Conservation (phyloP, 2,888 invertebrate genomes). For the Chouioia cunea region DNA sequence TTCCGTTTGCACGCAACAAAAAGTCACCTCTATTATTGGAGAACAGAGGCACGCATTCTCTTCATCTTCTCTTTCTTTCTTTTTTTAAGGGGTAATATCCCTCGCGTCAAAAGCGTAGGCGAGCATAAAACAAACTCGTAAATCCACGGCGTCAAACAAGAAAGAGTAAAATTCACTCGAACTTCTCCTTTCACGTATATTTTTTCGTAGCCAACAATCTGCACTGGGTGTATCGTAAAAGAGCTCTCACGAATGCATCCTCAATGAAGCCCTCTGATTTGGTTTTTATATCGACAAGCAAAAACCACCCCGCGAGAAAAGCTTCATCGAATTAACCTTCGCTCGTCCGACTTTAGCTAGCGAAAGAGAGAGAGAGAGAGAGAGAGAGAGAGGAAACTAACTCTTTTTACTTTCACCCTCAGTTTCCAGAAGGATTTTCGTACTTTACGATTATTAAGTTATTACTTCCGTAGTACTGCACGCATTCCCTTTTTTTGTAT, state of each 20-base stretch:
- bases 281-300: constrained; percentile 21
- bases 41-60: not conserved
- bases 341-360: not conserved
- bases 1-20: constrained; percentile 5
- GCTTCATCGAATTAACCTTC: constrained; percentile 8
- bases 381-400: no score
- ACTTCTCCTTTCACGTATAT: constrained; percentile 1
- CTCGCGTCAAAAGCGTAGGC: constrained; percentile 14
- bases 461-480: no score
- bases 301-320: not conserved
- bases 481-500: no score
- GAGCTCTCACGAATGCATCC: constrained; percentile 24
- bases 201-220: constrained; percentile 13
- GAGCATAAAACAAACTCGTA: constrained; percentile 34
- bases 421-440: no score
- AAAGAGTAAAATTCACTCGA: constrained; percentile 17
- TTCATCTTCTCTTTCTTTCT: not conserved
- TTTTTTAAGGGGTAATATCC: not conserved
- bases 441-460: no score
- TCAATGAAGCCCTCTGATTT: constrained; percentile 31
- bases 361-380: no score
- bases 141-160: constrained; percentile 7
- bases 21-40: constrained; percentile 34
- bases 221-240: constrained; percentile 22
- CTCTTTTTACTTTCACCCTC: no score